These are phyloP conservation scores for Etheostoma cragini DNA, from an alignment of 2,113 vertebrate species.

Conservation along the genomic window DNA sequence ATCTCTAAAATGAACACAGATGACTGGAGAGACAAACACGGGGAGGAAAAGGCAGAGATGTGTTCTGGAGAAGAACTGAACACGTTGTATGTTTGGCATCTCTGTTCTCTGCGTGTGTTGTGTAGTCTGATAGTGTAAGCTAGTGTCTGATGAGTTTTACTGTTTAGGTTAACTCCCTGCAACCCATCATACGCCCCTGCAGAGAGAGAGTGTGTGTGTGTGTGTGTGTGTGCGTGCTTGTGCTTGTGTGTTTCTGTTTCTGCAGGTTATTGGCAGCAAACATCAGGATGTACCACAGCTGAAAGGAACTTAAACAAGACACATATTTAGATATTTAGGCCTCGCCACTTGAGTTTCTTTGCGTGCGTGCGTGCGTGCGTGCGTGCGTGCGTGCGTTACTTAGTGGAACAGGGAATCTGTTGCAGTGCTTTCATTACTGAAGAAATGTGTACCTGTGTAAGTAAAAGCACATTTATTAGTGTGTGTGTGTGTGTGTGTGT, in stretches of 20 bases:
- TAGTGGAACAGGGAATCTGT: slow-evolving; percentile 31
- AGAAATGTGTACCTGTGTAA: slow-evolving; percentile 43
- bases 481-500: background rate
- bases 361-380: slow-evolving; percentile 3
- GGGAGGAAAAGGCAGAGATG: background rate
- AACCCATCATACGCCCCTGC: slow-evolving; percentile 16
- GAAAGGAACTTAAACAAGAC: slow-evolving; percentile 44
- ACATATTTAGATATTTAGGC: slow-evolving; percentile 34
- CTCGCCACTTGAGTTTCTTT: slow-evolving; percentile 3
- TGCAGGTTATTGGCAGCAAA: slow-evolving; percentile 56
- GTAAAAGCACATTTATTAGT: slow-evolving; percentile 41
- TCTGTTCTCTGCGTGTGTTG: slow-evolving; percentile 19
- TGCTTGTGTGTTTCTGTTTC: background rate
- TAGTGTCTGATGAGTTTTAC: slow-evolving; percentile 10
- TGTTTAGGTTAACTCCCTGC: slow-evolving; percentile 55
- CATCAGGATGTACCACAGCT: slow-evolving; percentile 42
- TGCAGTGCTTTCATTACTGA: slow-evolving; percentile 34
- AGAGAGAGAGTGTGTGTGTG: slow-evolving; percentile 6
- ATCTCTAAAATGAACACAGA: background rate
- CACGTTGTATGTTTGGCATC: background rate
- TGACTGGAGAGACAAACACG: background rate
- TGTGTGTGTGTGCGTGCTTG: slow-evolving; percentile 2
- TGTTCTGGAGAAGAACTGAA: background rate
- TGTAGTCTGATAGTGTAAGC: slow-evolving; percentile 33
- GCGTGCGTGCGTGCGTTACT: background rate